phyloP scores from a whole-genome alignment of 1,140 invertebrate genomes.

The Diorhabda sublineata region DNA sequence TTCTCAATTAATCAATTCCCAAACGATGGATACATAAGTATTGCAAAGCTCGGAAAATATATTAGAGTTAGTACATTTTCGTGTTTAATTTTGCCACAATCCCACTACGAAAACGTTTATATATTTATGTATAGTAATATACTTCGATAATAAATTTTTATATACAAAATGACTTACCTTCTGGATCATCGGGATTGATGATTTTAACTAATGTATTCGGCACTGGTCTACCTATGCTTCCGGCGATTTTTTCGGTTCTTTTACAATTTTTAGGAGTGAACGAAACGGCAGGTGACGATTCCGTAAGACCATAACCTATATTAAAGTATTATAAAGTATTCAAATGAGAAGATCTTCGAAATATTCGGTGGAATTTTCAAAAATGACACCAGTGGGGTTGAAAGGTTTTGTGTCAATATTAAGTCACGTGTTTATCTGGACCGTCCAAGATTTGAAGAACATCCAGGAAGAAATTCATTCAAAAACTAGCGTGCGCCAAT shows the following conservation, averaged over 20 bases:
- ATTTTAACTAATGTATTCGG: conserved; percentile 64
- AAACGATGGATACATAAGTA: no score
- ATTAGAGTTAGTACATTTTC: no score
- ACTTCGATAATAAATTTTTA: no score
- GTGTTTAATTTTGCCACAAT: background rate
- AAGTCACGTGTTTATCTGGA: no score
- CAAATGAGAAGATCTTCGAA: background rate
- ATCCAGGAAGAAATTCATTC: no score
- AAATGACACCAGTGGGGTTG: background rate
- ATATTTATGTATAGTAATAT: no score
- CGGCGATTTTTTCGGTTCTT: conserved; percentile 37
- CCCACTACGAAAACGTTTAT: background rate
- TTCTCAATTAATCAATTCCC: background rate
- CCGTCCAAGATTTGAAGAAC: no score
- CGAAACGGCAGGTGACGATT: conserved; percentile 53
- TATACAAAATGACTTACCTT: conserved; percentile 16
- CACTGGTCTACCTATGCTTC: conserved; percentile 58
- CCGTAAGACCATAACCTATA: conserved; percentile 63
- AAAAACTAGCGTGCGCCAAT: no score
- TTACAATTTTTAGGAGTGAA: conserved; percentile 38
- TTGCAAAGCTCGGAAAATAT: no score
- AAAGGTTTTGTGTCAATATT: no score
- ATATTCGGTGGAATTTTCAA: background rate
- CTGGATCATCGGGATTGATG: conserved; percentile 54
- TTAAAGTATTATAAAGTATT: background rate